Percentiles rank a stretch among this genome's conserved stretches.
These are phyloP conservation scores for Hemicentrotus pulcherrimus DNA, from an alignment of 35 echinoderm and acorn worm species.

Conservation along the genomic window DNA sequence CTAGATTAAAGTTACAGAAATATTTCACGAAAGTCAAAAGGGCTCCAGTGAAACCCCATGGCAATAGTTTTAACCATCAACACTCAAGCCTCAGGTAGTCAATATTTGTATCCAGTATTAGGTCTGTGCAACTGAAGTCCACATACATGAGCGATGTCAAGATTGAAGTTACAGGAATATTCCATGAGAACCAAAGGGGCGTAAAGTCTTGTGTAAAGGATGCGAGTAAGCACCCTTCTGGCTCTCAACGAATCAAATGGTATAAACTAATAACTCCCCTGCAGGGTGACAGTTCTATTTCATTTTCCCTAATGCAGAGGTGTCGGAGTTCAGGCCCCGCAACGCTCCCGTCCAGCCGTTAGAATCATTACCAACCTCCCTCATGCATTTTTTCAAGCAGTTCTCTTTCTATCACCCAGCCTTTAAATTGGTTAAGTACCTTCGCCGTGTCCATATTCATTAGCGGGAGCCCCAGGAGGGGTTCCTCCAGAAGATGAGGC, in stretches of 20 bases:
- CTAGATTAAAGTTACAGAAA: background rate
- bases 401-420: background rate
- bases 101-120: too few species aligned
- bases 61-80: too few species aligned
- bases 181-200: too few species aligned
- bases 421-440: background rate
- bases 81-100: too few species aligned
- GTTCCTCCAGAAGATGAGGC: background rate
- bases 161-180: background rate
- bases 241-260: background rate
- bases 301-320: background rate
- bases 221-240: too few species aligned
- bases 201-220: too few species aligned
- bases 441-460: background rate
- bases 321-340: background rate
- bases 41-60: too few species aligned
- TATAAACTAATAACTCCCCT: background rate
- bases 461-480: background rate
- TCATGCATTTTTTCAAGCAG: background rate
- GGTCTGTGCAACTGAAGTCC: too few species aligned
- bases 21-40: too few species aligned
- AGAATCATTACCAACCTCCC: background rate
- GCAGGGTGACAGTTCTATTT: slow-evolving; percentile 1
- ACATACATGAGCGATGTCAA: background rate
- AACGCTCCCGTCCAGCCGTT: background rate